Evolutionary conservation across 2,888 invertebrate species (phyloP), one percentile per base, ranked within the genome.

Genomic region (Lasioglossum malachurum): DNA sequence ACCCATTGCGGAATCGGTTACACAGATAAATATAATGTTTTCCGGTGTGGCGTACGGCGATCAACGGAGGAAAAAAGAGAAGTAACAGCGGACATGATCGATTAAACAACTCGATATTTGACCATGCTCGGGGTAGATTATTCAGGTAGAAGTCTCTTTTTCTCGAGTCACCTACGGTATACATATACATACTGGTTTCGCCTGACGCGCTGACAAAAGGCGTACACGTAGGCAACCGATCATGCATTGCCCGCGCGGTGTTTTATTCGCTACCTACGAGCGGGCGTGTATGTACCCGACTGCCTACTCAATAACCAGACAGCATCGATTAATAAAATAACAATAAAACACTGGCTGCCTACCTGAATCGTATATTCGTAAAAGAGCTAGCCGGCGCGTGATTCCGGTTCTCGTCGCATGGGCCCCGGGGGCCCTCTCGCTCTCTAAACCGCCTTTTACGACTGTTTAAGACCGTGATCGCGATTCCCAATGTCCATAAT

Each of bases 261-360:
- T 83, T 90, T 90, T 82, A 84, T 82, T 82, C 80, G 84, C 79
- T 72, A 75, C 84, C 88, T 86, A 85, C 84, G 76, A 76, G 80
- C 72, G 60, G 78, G 64, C 83, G 75, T 82, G 77, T 85, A 80
- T 74, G 85, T 81, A 83, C 78, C 74, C 53, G 78, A 78, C 90
- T 89, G 87, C 87, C 89, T 88, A 88, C 86, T 91, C 92, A 88
- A 92, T 91, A 92, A 90, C 90, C 88, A 84, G 88, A 86, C 91
- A 86, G 88, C 89, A 84, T 92, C 90, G 90, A 92, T 93, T 93
- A 93, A 92, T 93, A 90, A 93, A 93, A 93, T 89, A 90, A 90
- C 92, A 87, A 93, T 92, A 92, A 92, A 91, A 92, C 88, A 88
- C 83, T 76, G 83, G 75, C 88, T 83, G 75, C 85, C 84, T 87